phyloP scores from a whole-genome alignment of 2,113 vertebrate species.

The Fregetta grallaria region DNA sequence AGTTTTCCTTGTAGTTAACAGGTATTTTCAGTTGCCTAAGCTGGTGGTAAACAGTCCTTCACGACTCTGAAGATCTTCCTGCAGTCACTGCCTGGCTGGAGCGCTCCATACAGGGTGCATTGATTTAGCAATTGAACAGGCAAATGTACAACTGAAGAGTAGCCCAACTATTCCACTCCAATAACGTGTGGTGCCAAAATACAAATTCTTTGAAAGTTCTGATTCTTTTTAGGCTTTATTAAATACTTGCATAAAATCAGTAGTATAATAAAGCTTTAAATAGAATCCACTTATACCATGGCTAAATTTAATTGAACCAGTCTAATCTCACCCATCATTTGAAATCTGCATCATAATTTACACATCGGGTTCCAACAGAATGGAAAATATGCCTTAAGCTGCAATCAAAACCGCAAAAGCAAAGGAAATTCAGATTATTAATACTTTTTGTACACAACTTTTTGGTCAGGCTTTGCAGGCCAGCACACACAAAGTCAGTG shows the following conservation, averaged over 20 bases:
- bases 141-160: not conserved
- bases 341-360: constrained; percentile 33
- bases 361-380: not conserved
- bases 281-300: not conserved
- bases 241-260: not conserved
- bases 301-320: not conserved
- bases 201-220: not conserved
- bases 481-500: constrained; percentile 20
- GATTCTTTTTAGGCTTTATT: not conserved
- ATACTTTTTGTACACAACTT: not conserved
- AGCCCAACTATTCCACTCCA: not conserved
- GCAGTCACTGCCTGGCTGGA: not conserved
- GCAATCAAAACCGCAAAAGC: constrained; percentile 12
- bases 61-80: not conserved
- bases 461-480: constrained; percentile 21
- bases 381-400: constrained; percentile 30
- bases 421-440: constrained; percentile 10
- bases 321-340: not conserved
- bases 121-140: not conserved
- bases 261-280: not conserved
- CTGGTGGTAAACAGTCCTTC: not conserved
- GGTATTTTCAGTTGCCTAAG: constrained; percentile 12
- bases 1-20: not conserved
- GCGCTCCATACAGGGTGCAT: not conserved
- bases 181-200: not conserved